phyloP scores from a whole-genome alignment of 2,113 vertebrate genomes.

The Phrynosoma blainvillii region DNA sequence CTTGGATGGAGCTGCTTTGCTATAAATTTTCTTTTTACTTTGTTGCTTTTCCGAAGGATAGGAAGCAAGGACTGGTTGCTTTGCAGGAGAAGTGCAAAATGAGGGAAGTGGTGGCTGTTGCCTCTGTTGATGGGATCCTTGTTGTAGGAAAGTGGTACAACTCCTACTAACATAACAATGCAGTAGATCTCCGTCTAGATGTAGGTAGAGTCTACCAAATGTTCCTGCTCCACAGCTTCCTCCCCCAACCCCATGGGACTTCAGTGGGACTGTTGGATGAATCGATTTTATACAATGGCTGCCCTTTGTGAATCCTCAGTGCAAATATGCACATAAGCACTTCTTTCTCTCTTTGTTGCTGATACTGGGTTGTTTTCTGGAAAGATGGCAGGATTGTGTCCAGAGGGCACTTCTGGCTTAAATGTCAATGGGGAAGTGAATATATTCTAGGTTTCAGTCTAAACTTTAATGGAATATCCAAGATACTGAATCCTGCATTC shows the following conservation, averaged over 20 bases:
- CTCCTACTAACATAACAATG: slow-evolving; percentile 27
- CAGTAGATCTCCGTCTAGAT: slow-evolving; percentile 11
- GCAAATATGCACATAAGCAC: slow-evolving; percentile 1
- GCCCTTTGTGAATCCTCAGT: neutral
- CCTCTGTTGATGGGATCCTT: slow-evolving; percentile 25
- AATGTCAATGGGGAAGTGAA: too few relatives aligned
- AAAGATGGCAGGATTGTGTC: neutral
- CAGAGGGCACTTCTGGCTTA: too few relatives aligned
- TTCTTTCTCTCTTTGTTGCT: neutral
- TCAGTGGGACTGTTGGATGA: neutral
- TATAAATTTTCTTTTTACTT: neutral
- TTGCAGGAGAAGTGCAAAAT: neutral
- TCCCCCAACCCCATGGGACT: neutral
- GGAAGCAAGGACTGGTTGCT: neutral
- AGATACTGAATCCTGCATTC: too few relatives aligned
- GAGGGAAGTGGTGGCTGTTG: neutral
- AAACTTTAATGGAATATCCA: too few relatives aligned
- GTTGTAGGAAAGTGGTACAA: slow-evolving; percentile 36
- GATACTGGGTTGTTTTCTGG: neutral
- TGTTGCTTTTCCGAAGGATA: neutral
- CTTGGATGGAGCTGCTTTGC: neutral
- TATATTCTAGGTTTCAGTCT: too few relatives aligned
- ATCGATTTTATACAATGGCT: neutral
- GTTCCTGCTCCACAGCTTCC: slow-evolving; percentile 23
- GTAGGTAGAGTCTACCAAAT: neutral